These are phyloP conservation scores for Petrocephalus schoutedeni DNA, from an alignment of 2,797 vertebrate genomes.

Conservation along the genomic window DNA sequence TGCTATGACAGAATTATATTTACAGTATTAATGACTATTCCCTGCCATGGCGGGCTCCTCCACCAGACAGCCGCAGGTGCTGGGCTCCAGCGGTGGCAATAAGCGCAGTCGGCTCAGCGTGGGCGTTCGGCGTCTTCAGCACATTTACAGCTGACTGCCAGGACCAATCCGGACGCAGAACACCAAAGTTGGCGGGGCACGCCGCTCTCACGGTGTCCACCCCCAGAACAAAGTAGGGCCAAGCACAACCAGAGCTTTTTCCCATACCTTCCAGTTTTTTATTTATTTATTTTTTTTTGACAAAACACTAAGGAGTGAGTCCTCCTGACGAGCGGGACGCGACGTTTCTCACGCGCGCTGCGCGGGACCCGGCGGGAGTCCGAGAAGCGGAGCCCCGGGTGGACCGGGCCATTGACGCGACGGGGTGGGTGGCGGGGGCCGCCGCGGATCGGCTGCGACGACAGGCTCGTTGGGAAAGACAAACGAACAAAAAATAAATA, in stretches of 20 bases:
- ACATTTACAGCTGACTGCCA: neutral
- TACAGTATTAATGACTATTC: conserved; percentile 4
- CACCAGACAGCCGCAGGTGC: neutral
- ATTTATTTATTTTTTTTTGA: neutral
- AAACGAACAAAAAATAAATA: neutral
- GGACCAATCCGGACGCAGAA: neutral
- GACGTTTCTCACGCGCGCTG: neutral
- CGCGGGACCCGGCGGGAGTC: neutral
- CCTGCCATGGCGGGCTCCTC: neutral
- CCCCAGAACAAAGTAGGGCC: neutral
- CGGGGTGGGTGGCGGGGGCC: neutral
- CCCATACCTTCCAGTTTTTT: neutral
- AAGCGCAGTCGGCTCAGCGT: neutral
- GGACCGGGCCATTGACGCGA: neutral
- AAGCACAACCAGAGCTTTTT: neutral
- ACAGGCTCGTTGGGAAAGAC: neutral
- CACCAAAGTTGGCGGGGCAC: neutral
- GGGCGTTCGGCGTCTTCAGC: neutral
- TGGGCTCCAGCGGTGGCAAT: neutral
- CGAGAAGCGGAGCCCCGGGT: neutral
- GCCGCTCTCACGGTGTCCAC: neutral
- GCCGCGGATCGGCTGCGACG: neutral
- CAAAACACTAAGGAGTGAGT: neutral
- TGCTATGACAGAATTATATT: neutral
- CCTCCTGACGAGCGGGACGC: neutral